Evolutionary conservation across 2,797 vertebrate species (phyloP).

Genomic region (Apodemus agrarius): DNA sequence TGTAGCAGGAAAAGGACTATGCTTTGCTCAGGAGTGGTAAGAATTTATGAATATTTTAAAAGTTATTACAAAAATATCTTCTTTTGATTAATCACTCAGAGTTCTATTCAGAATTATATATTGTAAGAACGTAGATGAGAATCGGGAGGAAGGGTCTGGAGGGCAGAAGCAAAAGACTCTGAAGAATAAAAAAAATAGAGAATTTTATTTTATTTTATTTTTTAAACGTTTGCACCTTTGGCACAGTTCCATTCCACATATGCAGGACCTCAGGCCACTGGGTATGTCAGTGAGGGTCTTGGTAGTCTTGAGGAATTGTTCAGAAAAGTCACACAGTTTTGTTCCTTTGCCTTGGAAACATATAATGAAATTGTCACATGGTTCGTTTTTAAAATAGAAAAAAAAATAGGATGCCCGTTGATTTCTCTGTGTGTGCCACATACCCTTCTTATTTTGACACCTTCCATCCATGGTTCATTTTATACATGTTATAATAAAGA

Average conservation of each 20-base stretch:
- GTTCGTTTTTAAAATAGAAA: background rate
- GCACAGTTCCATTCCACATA: background rate
- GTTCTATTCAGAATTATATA: background rate
- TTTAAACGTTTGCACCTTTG: background rate
- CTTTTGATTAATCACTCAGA: background rate
- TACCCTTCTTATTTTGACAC: background rate
- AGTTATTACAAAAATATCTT: background rate
- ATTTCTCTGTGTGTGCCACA: background rate
- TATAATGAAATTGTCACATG: background rate
- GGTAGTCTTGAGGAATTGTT: background rate
- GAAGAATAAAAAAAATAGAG: background rate
- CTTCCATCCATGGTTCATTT: background rate
- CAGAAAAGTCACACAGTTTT: background rate
- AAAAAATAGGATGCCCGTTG: background rate
- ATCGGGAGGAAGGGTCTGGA: background rate
- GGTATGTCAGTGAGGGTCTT: background rate
- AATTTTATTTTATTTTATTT: too few species aligned
- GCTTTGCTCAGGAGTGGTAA: slow-evolving; percentile 20
- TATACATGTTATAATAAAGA: background rate
- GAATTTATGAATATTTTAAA: background rate
- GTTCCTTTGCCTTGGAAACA: background rate
- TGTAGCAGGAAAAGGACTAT: background rate
- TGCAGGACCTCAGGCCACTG: background rate
- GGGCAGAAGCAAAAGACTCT: background rate
- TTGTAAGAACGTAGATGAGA: slow-evolving; percentile 12